Percentiles rank a stretch among this genome's conserved stretches.
These are phyloP conservation scores for Propithecus perrieri DNA, from an alignment of 2,797 vertebrate genomes.

Conservation along the genomic window DNA sequence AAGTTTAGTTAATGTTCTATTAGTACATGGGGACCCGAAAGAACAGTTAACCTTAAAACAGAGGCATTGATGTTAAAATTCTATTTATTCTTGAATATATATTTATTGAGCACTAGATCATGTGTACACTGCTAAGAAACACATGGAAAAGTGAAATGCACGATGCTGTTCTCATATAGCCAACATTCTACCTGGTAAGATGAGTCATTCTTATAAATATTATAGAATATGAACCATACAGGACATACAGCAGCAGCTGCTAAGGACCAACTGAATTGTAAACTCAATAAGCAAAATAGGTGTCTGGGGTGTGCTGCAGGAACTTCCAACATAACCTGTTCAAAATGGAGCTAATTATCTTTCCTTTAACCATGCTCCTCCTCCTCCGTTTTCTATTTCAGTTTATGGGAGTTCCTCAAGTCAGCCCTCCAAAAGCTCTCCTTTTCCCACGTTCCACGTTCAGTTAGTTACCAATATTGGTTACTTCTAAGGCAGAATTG, in stretches of 20 bases:
- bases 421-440: not conserved
- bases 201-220: not conserved
- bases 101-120: not conserved
- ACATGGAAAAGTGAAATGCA: not conserved
- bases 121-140: not conserved
- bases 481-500: not conserved
- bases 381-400: slow-evolving; percentile 27
- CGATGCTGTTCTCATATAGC: not conserved
- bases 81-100: not conserved
- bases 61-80: not conserved
- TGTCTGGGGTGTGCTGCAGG: not conserved
- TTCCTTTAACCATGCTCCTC: not conserved
- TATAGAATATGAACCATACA: not conserved
- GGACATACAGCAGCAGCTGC: not conserved
- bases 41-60: not conserved
- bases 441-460: not conserved
- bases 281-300: not conserved
- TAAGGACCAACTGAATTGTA: not conserved
- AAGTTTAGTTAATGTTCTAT: not conserved
- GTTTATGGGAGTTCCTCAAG: not conserved
- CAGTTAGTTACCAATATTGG: not conserved
- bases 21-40: not conserved
- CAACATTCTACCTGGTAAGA: not conserved
- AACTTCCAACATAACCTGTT: not conserved
- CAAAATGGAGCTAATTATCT: not conserved